Evolutionary conservation across 2,888 invertebrate genomes (phyloP).

Genomic region (Nomada goodeniana): DNA sequence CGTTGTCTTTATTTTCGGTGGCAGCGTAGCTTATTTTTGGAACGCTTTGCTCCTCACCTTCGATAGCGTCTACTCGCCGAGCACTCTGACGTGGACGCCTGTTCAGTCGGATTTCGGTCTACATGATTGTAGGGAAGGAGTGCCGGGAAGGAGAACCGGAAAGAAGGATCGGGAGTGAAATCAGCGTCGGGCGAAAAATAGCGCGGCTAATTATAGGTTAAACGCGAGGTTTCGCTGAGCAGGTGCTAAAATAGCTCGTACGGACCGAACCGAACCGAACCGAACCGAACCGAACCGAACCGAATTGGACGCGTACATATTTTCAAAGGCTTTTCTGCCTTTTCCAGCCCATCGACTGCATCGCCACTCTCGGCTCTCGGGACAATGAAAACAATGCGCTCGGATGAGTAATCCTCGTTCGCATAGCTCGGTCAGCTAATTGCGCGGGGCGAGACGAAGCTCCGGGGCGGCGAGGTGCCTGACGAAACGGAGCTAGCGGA

Average conservation of each 20-base stretch:
- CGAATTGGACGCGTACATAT: background rate
- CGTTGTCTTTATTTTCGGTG: constrained; percentile 67
- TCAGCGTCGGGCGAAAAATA: constrained; percentile 66
- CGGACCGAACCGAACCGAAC: background rate
- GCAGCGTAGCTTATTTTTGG: constrained; percentile 58
- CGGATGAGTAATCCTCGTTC: constrained; percentile 70
- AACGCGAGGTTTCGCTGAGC: constrained; percentile 63
- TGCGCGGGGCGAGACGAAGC: constrained; percentile 40
- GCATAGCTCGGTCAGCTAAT: constrained; percentile 57
- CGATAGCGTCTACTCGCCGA: constrained; percentile 52
- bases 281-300: background rate
- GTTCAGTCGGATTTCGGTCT: no score
- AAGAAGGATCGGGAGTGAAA: constrained; percentile 37
- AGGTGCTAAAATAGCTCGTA: constrained; percentile 59
- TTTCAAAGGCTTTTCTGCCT: constrained; percentile 6
- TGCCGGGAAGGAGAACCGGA: constrained; percentile 23
- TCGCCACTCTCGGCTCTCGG: constrained; percentile 47
- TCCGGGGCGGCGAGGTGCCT: background rate
- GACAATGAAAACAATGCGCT: constrained; percentile 72
- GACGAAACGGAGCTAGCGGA: constrained; percentile 11
- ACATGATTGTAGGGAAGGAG: no score
- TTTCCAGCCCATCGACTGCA: constrained; percentile 40
- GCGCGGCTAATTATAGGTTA: constrained; percentile 71
- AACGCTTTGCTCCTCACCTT: constrained; percentile 65
- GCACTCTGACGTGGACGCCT: background rate